A percentile compares a stretch with the other conserved stretches of the same genome.
Conservation (phyloP, 2,113 vertebrate genomes). For the Argyrosomus japonicus region DNA sequence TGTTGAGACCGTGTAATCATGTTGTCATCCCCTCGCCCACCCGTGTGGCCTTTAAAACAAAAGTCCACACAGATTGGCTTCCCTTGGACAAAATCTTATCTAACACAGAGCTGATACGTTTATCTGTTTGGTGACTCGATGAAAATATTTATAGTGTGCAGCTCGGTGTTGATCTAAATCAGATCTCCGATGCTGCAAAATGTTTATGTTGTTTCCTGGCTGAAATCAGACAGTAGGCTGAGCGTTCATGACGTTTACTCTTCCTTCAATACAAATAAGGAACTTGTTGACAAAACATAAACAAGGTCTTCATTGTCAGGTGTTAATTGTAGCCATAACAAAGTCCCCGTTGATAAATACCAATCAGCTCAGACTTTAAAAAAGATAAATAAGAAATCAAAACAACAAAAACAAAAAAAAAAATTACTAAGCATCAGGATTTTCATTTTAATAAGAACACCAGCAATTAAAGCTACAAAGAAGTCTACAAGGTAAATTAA, state of each 20-base stretch:
- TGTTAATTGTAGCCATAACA: constrained; percentile 46
- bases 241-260: constrained; percentile 57
- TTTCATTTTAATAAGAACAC: constrained; percentile 79
- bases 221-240: constrained; percentile 38
- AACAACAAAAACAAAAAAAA: constrained; percentile 6
- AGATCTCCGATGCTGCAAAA: constrained; percentile 31
- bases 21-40: constrained; percentile 43
- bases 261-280: constrained; percentile 64
- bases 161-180: constrained; percentile 18
- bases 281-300: constrained; percentile 61
- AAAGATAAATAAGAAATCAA: constrained; percentile 67
- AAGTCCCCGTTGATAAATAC: constrained; percentile 55
- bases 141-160: not conserved
- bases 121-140: not conserved
- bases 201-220: not conserved
- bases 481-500: constrained; percentile 64
- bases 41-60: constrained; percentile 47
- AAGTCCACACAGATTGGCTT: constrained; percentile 56
- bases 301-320: constrained; percentile 61
- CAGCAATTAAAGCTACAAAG: constrained; percentile 75
- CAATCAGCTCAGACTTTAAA: constrained; percentile 59
- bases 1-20: constrained; percentile 46
- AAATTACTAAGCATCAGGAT: constrained; percentile 53
- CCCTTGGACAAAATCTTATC: not conserved
- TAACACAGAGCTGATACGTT: constrained; percentile 22